Conservation (phyloP, 2,888 invertebrate genomes). For the Agrochola litura region DNA sequence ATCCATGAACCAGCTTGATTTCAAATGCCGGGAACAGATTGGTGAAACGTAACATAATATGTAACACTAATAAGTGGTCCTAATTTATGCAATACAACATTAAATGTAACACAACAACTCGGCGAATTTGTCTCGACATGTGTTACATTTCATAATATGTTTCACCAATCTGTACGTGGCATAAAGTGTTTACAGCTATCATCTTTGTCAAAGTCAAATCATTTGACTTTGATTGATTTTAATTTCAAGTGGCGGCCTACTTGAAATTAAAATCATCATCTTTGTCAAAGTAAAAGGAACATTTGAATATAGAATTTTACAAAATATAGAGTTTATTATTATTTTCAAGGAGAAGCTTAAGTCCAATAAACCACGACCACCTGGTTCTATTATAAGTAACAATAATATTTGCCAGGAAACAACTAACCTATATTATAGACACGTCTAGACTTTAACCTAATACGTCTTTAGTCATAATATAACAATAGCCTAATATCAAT, state of each 20-base stretch:
- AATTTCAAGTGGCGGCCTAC: neutral
- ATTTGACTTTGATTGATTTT: too few species aligned
- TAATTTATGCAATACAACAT: neutral
- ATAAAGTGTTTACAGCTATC: neutral
- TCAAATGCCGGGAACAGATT: too few species aligned
- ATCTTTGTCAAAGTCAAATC: neutral
- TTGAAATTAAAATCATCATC: too few species aligned
- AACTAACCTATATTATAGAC: slow-evolving; percentile 22
- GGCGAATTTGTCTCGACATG: neutral
- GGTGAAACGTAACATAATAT: neutral
- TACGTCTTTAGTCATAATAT: slow-evolving; percentile 36
- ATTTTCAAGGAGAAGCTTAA: neutral
- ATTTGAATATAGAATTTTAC: neutral
- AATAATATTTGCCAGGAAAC: slow-evolving; percentile 15
- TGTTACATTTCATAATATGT: neutral
- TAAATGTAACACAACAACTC: neutral
- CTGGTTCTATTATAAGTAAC: neutral
- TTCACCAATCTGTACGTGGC: neutral
- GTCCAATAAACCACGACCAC: neutral
- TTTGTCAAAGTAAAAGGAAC: neutral
- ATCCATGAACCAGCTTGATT: neutral
- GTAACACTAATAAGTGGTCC: neutral
- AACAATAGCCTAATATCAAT: slow-evolving; percentile 61
- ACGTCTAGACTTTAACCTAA: slow-evolving; percentile 46
- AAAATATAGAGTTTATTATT: neutral